Percentiles rank a stretch among this genome's conserved stretches.
These are phyloP conservation scores for Labrus mixtus DNA, from an alignment of 2,113 vertebrate species.

Conservation along the genomic window DNA sequence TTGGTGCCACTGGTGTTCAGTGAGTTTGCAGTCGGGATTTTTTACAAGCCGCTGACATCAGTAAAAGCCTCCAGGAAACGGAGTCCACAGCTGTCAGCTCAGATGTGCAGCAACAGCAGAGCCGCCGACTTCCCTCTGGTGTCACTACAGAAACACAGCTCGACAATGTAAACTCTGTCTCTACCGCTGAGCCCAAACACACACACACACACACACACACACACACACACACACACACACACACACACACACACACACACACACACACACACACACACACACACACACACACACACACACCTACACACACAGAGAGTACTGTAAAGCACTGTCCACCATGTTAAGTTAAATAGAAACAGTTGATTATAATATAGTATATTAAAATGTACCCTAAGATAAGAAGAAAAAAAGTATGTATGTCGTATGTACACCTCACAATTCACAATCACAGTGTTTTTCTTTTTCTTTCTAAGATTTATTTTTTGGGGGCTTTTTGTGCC, in stretches of 20 bases:
- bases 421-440: too few relatives aligned
- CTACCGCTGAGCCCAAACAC: neutral
- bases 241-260: neutral
- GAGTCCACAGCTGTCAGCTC: constrained; percentile 21
- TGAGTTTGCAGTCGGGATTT: neutral
- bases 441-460: too few relatives aligned
- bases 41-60: constrained; percentile 17
- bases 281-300: too few relatives aligned
- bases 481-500: too few relatives aligned
- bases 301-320: too few relatives aligned
- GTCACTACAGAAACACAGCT: constrained; percentile 25
- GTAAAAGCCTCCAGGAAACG: constrained; percentile 21
- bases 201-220: too few relatives aligned
- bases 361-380: too few relatives aligned
- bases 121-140: constrained; percentile 17
- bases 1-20: neutral
- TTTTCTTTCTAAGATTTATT: too few relatives aligned
- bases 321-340: too few relatives aligned
- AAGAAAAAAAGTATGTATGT: too few relatives aligned
- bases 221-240: neutral
- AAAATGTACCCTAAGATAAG: too few relatives aligned
- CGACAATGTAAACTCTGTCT: neutral
- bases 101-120: constrained; percentile 4
- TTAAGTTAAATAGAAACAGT: too few relatives aligned
- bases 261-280: neutral